A percentile compares a stretch with the other conserved stretches of the same genome.
These are phyloP conservation scores for Meles meles DNA, from an alignment of 2,113 vertebrate species.

Conservation along the genomic window DNA sequence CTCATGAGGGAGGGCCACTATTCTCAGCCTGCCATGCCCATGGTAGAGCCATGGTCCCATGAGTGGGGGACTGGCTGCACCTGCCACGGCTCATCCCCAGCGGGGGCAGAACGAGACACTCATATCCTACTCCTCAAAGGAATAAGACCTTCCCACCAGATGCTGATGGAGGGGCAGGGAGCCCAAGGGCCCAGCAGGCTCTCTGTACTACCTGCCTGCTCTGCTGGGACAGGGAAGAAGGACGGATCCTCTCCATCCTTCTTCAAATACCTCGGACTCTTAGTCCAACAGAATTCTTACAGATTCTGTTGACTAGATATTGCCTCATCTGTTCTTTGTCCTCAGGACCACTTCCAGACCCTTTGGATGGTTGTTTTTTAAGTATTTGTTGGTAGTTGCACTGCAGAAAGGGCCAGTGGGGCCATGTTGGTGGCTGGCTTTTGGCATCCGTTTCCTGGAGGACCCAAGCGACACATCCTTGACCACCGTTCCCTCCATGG, in stretches of 20 bases:
- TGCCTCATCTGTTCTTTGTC: not conserved
- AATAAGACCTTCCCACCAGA: rapidly evolving
- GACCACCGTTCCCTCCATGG: too few species aligned
- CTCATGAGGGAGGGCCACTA: rapidly evolving
- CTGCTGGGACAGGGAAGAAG: rapidly evolving
- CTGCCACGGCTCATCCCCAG: not conserved
- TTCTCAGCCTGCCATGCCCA: not conserved
- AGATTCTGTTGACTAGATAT: not conserved
- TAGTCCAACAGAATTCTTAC: not conserved
- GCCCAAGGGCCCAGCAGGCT: rapidly evolving
- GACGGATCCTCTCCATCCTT: rapidly evolving
- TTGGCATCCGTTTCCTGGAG: not conserved
- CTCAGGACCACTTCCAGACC: not conserved
- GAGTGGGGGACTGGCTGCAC: rapidly evolving
- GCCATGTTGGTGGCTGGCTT: not conserved
- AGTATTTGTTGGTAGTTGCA: not conserved
- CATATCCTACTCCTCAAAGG: not conserved
- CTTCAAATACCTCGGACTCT: not conserved
- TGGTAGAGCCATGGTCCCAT: rapidly evolving
- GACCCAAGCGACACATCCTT: not conserved
- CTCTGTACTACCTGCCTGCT: not conserved
- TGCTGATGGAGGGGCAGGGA: rapidly evolving
- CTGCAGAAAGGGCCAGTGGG: rapidly evolving
- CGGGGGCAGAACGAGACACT: not conserved
- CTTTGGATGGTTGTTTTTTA: not conserved